Evolutionary conservation across 1,140 invertebrate species (phyloP).

Genomic region (Dryas iulia): DNA sequence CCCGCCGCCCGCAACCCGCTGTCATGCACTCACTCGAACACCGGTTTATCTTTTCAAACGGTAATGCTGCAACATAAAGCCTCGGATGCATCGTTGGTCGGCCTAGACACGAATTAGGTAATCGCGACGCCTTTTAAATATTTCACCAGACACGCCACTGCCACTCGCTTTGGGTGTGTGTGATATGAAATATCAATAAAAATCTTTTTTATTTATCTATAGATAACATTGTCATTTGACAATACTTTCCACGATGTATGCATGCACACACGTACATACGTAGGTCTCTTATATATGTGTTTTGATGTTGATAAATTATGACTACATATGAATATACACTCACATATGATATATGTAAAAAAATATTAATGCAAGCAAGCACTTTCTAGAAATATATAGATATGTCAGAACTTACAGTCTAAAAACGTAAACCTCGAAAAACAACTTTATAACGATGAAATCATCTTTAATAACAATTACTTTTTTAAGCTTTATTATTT

Average conservation of each 20-base stretch:
- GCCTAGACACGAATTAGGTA: constrained; percentile 37
- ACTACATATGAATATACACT: too few species aligned
- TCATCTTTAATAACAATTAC: too few species aligned
- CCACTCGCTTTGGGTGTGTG: not conserved
- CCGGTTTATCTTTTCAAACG: constrained; percentile 75
- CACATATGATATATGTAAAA: too few species aligned
- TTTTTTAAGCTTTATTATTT: too few species aligned
- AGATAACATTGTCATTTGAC: not conserved
- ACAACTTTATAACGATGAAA: too few species aligned
- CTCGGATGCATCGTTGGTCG: constrained; percentile 46
- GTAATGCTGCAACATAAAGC: constrained; percentile 68
- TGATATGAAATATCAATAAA: not conserved
- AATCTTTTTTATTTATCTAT: not conserved
- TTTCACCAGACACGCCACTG: constrained; percentile 7
- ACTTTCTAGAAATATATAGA: too few species aligned
- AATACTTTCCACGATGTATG: not conserved
- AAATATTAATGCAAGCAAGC: too few species aligned
- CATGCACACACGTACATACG: not conserved
- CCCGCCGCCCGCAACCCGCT: constrained; percentile 38
- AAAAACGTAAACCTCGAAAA: too few species aligned
- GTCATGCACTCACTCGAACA: constrained; percentile 63
- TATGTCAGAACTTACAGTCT: too few species aligned
- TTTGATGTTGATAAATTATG: not conserved
- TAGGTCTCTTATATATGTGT: not conserved
- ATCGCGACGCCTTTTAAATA: constrained; percentile 8